Base-by-base conservation (phyloP, 2,797 vertebrate species). In the Okamejei kenojei region DNA sequence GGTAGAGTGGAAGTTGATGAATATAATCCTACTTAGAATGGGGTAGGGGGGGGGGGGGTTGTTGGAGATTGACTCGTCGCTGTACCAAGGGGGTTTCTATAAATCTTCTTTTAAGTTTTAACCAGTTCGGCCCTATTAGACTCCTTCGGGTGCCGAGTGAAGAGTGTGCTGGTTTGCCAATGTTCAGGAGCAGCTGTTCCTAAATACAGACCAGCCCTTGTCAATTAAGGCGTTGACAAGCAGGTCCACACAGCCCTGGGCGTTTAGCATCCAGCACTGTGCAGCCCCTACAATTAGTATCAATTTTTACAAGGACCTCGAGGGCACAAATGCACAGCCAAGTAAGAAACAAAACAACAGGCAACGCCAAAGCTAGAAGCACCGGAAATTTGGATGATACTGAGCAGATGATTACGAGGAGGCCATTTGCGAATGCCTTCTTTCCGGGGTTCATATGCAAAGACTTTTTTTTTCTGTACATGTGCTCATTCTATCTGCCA, bases 121-220 rank as follows among this genome's bases (percentile, higher is more conserved):
- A 98, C 97, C 96, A 97, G 97, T 97, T 97, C 97, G 98, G 96
- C 96, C 97, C 96, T 96, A n/a, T n/a, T 96, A 96, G 96, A 96
- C 96, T 98, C 98, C 98, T 98, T 94, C 95, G 94, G 98, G 97
- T 97, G 97, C 97, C 97, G 97, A 96, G 97, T 98, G 97, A 98
- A 97, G 98, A 98, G 98, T 98, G 97, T 97, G 96, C 97, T 97
- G 98, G 97, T 98, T 97, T 97, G 97, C 98, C 98, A 98, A 97
- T 94, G 97, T 96, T 97, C 97, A 96, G 97, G 97, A 98, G 96
- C 99, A 99, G 98, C 99, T 99, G 99, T 98, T 99, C 97, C 98
- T 97, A 97, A 97, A 97, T 97, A 99, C 98, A 99, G 98, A 99
- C 99, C 99, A 98, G 98, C 97, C 97, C 98, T 99, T 99, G 98